A percentile compares a stretch with the other conserved stretches of the same genome.
These are phyloP conservation scores for Synergus itoensis DNA, from an alignment of 2,888 invertebrate species.

Conservation along the genomic window DNA sequence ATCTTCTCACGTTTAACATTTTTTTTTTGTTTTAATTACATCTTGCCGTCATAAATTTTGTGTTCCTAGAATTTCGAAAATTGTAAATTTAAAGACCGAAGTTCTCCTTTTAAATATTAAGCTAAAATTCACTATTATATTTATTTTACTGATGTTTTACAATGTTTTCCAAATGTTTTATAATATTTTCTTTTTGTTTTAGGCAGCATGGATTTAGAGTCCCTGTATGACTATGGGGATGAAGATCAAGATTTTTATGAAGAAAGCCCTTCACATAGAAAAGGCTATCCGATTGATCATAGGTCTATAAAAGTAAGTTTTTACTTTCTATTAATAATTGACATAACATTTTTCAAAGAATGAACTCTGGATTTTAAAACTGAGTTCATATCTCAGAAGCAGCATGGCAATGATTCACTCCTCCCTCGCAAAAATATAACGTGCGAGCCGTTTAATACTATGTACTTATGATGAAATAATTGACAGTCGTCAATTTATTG, in stretches of 20 bases:
- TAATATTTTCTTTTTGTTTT: conserved; percentile 52
- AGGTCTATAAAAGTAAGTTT: conserved; percentile 72
- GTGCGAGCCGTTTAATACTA: conserved; percentile 51
- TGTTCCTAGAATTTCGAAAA: neutral
- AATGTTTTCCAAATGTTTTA: conserved; percentile 12
- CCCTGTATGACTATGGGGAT: conserved; percentile 83
- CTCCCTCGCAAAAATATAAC: conserved; percentile 34
- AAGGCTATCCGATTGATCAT: conserved; percentile 75
- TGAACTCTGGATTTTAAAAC: neutral
- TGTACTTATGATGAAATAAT: conserved; percentile 55
- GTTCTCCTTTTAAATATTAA: neutral
- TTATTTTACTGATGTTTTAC: too few relatives aligned
- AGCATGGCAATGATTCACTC: conserved; percentile 20
- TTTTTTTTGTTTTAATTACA: conserved; percentile 47
- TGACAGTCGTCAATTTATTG: conserved; percentile 60
- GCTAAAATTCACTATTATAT: too few relatives aligned
- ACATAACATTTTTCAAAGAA: too few relatives aligned
- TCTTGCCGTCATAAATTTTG: conserved; percentile 41
- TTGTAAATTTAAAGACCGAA: neutral
- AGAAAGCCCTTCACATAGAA: conserved; percentile 79
- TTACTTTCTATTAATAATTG: neutral
- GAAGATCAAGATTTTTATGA: conserved; percentile 87
- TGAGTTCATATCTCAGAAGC: neutral
- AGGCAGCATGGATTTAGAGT: conserved; percentile 77
- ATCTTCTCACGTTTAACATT: conserved; percentile 50